These are phyloP conservation scores for Epinotia brunnichana DNA, from an alignment of 2,888 invertebrate species.

Conservation along the genomic window DNA sequence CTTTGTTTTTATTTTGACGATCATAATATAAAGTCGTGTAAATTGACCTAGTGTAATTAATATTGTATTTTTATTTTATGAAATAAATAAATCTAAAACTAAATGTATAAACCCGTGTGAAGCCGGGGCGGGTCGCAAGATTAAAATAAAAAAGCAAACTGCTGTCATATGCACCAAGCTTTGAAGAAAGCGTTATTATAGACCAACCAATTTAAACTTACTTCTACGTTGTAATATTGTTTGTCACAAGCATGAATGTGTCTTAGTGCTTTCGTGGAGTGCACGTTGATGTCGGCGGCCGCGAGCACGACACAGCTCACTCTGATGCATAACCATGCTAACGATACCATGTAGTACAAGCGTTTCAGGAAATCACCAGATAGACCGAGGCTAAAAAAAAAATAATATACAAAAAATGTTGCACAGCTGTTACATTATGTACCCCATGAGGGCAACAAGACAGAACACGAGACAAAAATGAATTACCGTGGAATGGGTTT, in stretches of 20 bases:
- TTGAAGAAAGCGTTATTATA: not conserved
- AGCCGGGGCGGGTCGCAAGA: too few relatives aligned
- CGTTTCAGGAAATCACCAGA: conserved; percentile 67
- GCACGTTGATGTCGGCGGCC: conserved; percentile 82
- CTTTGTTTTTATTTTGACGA: too few relatives aligned
- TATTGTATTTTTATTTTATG: too few relatives aligned
- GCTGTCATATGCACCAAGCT: not conserved
- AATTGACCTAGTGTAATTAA: too few relatives aligned
- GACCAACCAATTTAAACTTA: conserved; percentile 49
- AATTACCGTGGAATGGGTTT: too few relatives aligned
- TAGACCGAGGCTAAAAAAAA: conserved; percentile 56
- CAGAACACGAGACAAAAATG: too few relatives aligned
- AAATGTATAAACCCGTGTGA: too few relatives aligned
- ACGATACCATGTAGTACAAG: conserved; percentile 84
- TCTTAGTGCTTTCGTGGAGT: conserved; percentile 78
- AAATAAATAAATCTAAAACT: too few relatives aligned
- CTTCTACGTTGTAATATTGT: conserved; percentile 83
- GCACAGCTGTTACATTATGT: too few relatives aligned
- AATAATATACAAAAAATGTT: not conserved
- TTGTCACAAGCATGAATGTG: conserved; percentile 76
- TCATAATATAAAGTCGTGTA: too few relatives aligned
- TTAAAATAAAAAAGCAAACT: too few relatives aligned
- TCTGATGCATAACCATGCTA: conserved; percentile 83
- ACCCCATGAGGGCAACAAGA: too few relatives aligned
- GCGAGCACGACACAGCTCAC: conserved; percentile 83